Conservation (phyloP, 2,888 invertebrate genomes). For the Megastigmus dorsalis region DNA sequence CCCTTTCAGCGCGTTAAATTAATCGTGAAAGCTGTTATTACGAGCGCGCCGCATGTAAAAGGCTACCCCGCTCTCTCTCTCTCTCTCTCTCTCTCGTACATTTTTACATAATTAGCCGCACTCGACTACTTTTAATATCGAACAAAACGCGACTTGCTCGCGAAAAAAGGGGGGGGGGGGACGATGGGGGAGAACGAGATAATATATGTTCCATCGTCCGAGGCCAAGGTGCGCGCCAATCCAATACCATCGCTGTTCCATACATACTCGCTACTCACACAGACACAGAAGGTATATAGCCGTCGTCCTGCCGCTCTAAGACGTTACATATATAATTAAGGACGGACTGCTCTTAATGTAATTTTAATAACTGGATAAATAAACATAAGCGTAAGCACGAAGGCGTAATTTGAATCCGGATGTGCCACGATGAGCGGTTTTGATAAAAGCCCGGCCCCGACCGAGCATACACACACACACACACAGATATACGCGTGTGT, state of each 20-base stretch:
- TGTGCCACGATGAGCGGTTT: conserved; percentile 72
- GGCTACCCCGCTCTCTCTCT: background rate
- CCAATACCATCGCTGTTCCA: background rate
- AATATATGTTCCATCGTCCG: background rate
- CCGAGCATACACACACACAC: background rate
- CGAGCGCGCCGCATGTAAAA: conserved; percentile 19
- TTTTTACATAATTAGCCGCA: conserved; percentile 44
- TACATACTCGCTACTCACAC: background rate
- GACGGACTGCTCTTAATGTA: conserved; percentile 69
- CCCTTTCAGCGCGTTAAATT: conserved; percentile 42
- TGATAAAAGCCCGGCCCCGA: conserved; percentile 69
- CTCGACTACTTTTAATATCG: conserved; percentile 19
- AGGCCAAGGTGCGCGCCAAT: background rate
- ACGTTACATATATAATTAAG: conserved; percentile 61
- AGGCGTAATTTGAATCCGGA: conserved; percentile 74
- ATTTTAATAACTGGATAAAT: conserved; percentile 75
- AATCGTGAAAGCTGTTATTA: conserved; percentile 52
- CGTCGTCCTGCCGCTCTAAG: conserved; percentile 28
- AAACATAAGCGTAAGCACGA: conserved; percentile 73
- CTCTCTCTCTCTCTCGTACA: too few relatives aligned
- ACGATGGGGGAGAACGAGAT: too few relatives aligned
- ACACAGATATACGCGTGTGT: background rate
- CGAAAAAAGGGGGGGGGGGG: too few relatives aligned
- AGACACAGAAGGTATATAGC: too few relatives aligned
- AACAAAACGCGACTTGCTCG: conserved; percentile 43